Evolutionary conservation across 1,140 invertebrate species (phyloP), one percentile per base, ranked within the genome.

Genomic region (Bombus picipes): DNA sequence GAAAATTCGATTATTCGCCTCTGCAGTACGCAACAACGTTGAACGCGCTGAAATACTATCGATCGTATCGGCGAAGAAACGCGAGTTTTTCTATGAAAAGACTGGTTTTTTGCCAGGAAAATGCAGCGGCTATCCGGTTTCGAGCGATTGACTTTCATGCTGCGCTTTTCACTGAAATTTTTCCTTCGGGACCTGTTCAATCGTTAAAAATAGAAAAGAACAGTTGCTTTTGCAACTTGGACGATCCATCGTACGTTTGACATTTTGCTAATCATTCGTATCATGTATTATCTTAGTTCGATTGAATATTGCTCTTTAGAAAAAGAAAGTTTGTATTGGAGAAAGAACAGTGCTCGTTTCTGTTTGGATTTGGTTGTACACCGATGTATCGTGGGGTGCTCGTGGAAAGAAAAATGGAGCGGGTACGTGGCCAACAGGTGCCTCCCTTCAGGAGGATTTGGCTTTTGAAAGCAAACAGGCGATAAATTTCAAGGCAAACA

Each of bases 401-500:
- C 15, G 32, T 70, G 18, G 22, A 12, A 39, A 22, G 34, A 70
- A 70, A 70, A 70, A 39, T n/a, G 43, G 12, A 32, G 32, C 15
- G n/a, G 53, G 18, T 34, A 4, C 59, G 28, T 62, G 59, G 59
- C 59, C 59, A 62, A 62, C 59, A 62, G 59, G 59, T 62, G 59
- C 73, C 5, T 25, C 43, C 47, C 32, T 75, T 32, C 25, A 2
- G 6, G 0, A 39, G 13, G 53, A 79, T 47, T 34, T 18, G n/a
- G 6, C 28, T 59, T 66, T 66, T 41, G 18, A 47, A 68, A 34
- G 77, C 77, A 66, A 79, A 79, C 65, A 25, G 22, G 47, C 32
- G 59, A 62, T 62, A 62, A 62, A 62, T 62, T 62, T 62, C 59
- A 62, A 62, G 59, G 59, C 59, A 62, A 62, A 62, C 59, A 62